Evolutionary conservation across 2,797 vertebrate species (phyloP), one percentile per base, ranked within the genome.

Genomic region (Phataginus tetradactyla): DNA sequence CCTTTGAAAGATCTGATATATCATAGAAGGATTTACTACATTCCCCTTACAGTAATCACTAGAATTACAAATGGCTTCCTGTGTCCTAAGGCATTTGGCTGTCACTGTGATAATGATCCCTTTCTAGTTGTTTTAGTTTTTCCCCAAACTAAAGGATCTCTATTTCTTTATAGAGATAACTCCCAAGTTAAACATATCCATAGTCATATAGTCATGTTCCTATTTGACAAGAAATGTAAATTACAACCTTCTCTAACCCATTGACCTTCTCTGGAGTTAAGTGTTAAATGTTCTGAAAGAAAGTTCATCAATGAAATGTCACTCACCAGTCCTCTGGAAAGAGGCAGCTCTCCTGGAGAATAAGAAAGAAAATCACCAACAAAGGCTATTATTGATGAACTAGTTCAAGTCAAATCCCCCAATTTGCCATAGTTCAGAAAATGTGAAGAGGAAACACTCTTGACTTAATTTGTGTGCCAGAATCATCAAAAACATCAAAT

Each of bases 221-320:
- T 93, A 64, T 14, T 93, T 96, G 61, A 90, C 25, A 32, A 95
- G 72, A 97, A 97, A 98, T 95, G 84, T 95, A 90, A 93, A 78
- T 97, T 20, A 69, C 3, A 39, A 37, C 72, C 92, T 74, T 90
- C 90, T 72, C 17, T 88, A 91, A 87, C 32, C 45, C 86, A 90
- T 8, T 96, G 90, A 93, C 78, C 71, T 96, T 96, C 59, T 88
- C 42, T 80, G 37, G 29, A 94, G 77, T 87, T 85, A 57, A 92
- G 80, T 79, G 32, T 71, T 93, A 87, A 97, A 89, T 83, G 17
- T 90, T 90, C 57, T 90, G 42, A 96, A 94, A 95, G 75, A 86
- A 95, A 95, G 64, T 75, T 94, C 78, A 96, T 95, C 64, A 96
- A 79, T 78, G 81, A 87, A 86, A 79, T 75, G 79, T 96, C 90